These are phyloP conservation scores for Eonycteris spelaea DNA, from an alignment of 2,113 vertebrate genomes.

Conservation along the genomic window DNA sequence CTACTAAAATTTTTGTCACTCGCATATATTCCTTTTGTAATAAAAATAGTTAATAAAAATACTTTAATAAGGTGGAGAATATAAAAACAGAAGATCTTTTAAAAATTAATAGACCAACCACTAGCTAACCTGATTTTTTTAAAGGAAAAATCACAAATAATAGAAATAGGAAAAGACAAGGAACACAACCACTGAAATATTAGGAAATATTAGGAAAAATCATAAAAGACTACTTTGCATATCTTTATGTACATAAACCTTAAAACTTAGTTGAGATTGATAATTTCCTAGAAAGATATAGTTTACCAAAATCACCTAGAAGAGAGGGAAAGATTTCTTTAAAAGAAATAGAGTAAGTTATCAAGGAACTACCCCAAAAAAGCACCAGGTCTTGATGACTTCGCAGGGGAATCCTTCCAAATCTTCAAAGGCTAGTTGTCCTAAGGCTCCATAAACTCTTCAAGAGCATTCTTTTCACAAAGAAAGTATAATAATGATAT, in stretches of 20 bases:
- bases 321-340: neutral
- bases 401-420: neutral
- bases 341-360: neutral
- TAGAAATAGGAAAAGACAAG: neutral
- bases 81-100: neutral
- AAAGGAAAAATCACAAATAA: neutral
- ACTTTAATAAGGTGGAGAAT: neutral
- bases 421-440: neutral
- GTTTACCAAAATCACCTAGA: neutral
- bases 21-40: neutral
- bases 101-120: neutral
- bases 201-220: neutral
- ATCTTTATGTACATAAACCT: neutral
- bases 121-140: neutral
- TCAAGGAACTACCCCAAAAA: neutral
- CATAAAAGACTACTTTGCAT: neutral
- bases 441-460: neutral
- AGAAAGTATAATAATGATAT: neutral
- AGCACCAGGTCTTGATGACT: neutral
- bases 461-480: neutral
- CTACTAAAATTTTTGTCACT: neutral
- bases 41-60: neutral
- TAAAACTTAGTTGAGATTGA: neutral
- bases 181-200: neutral
- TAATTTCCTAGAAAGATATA: neutral